A percentile compares a stretch with the other conserved stretches of the same genome.
Conservation (phyloP, 2,113 vertebrate genomes). For the Rhea pennata region DNA sequence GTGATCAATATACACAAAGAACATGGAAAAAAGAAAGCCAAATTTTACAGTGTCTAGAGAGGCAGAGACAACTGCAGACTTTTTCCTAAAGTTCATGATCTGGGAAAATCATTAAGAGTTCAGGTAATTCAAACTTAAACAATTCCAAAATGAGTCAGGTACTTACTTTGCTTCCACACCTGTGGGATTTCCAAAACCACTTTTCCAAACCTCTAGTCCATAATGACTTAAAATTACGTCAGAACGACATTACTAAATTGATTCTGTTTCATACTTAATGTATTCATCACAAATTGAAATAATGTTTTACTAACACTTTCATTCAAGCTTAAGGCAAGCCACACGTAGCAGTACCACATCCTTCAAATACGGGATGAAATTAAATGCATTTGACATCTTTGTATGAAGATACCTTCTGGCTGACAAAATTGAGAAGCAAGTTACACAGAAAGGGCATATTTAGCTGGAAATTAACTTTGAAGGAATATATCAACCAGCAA, state of each 20-base stretch:
- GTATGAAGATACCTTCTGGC: neutral
- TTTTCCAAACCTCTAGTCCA: neutral
- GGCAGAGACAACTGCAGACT: neutral
- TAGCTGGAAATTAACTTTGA: neutral
- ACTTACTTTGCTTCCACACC: neutral
- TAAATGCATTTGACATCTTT: neutral
- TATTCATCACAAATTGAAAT: neutral
- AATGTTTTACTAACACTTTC: neutral
- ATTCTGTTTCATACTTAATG: neutral
- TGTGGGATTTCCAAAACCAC: neutral
- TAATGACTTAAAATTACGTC: neutral
- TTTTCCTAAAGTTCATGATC: neutral
- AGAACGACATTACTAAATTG: neutral
- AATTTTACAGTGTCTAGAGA: neutral
- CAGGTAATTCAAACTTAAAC: neutral
- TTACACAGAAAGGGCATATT: neutral
- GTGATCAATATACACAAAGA: neutral
- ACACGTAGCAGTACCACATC: neutral
- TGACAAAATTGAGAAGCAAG: neutral
- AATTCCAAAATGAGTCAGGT: neutral
- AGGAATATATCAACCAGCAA: neutral
- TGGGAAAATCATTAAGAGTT: neutral
- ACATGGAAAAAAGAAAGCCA: neutral
- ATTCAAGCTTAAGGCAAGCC: neutral
- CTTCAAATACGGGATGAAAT: neutral